Conservation (phyloP, 2,797 vertebrate genomes). For the Staurois parvus region DNA sequence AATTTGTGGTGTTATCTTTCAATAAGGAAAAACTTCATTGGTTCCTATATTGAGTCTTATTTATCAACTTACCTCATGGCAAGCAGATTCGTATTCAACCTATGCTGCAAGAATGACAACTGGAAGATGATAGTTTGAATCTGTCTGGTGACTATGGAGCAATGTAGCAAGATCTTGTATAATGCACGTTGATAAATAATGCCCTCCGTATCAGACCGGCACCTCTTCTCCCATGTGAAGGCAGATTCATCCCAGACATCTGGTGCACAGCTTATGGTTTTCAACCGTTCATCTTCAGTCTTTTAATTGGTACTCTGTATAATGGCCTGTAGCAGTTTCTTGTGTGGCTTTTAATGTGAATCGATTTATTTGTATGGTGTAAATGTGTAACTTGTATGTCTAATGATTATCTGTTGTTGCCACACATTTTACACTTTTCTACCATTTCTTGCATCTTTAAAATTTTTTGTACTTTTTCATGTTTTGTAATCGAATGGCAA, state of each 20-base stretch:
- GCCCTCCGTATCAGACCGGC: too few species aligned
- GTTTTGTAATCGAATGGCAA: not conserved
- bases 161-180: not conserved
- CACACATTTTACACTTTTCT: constrained; percentile 28
- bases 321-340: not conserved
- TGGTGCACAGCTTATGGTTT: not conserved
- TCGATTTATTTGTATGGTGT: constrained; percentile 20
- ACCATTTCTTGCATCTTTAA: constrained; percentile 28
- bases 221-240: not conserved
- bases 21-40: not conserved
- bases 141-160: not conserved
- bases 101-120: too few species aligned
- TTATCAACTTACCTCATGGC: not conserved
- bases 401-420: constrained; percentile 13
- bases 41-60: constrained; percentile 2
- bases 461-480: constrained; percentile 3
- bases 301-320: not conserved
- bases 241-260: not conserved
- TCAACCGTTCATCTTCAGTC: not conserved
- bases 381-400: constrained; percentile 23
- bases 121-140: too few species aligned
- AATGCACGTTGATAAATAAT: not conserved
- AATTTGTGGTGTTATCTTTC: not conserved
- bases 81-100: too few species aligned
- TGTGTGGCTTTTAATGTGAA: constrained; percentile 41